Evolutionary conservation across 1,140 invertebrate species (phyloP), one percentile per base, ranked within the genome.

Genomic region (Neuroterus valhalla): DNA sequence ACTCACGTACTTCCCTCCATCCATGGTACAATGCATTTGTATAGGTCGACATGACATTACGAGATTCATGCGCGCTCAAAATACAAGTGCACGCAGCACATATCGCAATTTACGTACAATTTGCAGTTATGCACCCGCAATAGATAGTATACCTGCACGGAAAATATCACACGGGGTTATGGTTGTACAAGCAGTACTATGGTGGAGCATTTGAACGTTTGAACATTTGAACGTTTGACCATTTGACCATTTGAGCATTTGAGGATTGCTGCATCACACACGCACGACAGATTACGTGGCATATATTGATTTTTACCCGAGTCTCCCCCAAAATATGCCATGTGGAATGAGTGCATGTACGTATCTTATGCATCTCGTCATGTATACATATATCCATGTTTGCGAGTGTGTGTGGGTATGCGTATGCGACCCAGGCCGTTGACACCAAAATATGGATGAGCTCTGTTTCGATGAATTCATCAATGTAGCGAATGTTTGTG

Each of bases 271-370:
- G 71, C 77, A 74, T 77, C 77, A 81, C 77, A 69, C 77, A 77
- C 77, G 75, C 72, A 77, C 75, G 68, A 80, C 80, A 80, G 80
- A 83, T 83, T 81, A 78, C 78, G 72, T 79, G 23, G 73, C 70
- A 83, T n/a, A n/a, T n/a, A n/a, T 83, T 78, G 82, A 83, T 81
- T 83, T 81, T 79, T 69, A 55, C 75, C 68, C 71, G 71, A 75
- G 45, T 67, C 21, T 62, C 72, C 55, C 26, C 55, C 45, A 66
- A 72, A 72, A 38, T 66, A 45, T 31, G 52, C 23, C 69, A 52
- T 66, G 31, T n/a, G 43, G 26, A 42, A 44, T 75, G 76, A 77
- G 76, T 71, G 79, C 23, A 62, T 62, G 15, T 31, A 62, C 55
- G 12, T 62, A 38, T 26, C 55, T 62, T 62, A 62, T 26, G n/a